Base-by-base conservation (phyloP, 2,113 vertebrate species). In the Planiliza haematocheilus region DNA sequence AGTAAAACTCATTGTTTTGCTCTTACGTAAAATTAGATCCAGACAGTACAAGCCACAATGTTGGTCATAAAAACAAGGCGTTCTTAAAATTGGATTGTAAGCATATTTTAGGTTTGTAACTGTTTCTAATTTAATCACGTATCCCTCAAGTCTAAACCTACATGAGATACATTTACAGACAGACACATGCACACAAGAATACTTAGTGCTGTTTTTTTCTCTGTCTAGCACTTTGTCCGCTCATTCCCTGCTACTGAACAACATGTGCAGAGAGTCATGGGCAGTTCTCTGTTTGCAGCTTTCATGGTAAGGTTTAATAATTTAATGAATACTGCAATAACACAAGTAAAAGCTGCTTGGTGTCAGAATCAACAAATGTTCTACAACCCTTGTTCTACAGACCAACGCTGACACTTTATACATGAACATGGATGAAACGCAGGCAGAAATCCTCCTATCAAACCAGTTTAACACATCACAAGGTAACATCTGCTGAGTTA, bases 181-280 rank as follows among this genome's bases (percentile, higher is more conserved):
- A 50, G 0, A 13, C 18, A 38, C 13, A 61, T 14, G 9, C 9
- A 42, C 20, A 18, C 16, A 37, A 30, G 72, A 13, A 57, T 8
- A 11, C 7, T 39, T 17, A 1, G 0, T 48, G 30, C 51, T 57
- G n/a, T 13, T 51, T 13, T 67, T 13, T 46, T 71, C 36, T 74
- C 18, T 85, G 8, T 74, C 10, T 74, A 97, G 95, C 92, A 92
- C 73, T 95, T 96, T 74, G 93, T 96, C 24, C 76, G 20, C 55
- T 83, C 34, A 0, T 94, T 92, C 77, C 93, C 94, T 1, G 36
- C 24, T 37, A 89, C 96, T 77, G 88, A 94, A 65, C 83, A 94
- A n/a, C 76, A 68, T 0, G 78, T 95, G n/a, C 81, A 20, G 61
- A 84, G 8, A 45, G 79, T 86, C 46, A 86, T 95, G 88, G 96